Conservation (phyloP, 1,140 invertebrate species). For the Trachymyrmex septentrionalis region DNA sequence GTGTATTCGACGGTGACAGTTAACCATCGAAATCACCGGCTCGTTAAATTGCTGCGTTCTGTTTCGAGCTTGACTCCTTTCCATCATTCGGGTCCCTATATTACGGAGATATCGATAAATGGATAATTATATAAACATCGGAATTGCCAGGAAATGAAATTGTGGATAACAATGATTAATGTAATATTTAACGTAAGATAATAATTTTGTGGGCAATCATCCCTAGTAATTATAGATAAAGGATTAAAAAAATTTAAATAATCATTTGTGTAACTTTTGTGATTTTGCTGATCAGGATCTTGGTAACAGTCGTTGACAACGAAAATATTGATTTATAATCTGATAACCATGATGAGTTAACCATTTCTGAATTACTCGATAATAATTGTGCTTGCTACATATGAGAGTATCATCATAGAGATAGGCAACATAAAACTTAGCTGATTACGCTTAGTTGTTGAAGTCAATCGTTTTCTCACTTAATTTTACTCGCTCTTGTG, state of each 20-base stretch:
- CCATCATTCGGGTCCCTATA: not conserved
- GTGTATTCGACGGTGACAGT: constrained; percentile 8
- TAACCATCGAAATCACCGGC: not conserved
- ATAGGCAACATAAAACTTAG: not conserved
- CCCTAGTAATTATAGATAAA: too few relatives aligned
- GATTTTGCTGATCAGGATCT: too few relatives aligned
- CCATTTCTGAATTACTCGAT: not conserved
- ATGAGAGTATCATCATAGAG: not conserved
- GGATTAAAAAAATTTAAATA: too few relatives aligned
- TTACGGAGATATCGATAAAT: not conserved
- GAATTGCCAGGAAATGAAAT: not conserved
- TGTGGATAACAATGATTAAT: constrained; percentile 8
- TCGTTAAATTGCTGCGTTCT: not conserved
- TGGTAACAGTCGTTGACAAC: too few relatives aligned
- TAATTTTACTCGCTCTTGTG: not conserved
- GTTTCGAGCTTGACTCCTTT: not conserved
- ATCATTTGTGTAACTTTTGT: too few relatives aligned
- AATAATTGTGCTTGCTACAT: not conserved
- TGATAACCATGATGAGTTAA: too few relatives aligned
- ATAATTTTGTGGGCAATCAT: not conserved
- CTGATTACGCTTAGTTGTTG: not conserved
- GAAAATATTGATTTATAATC: not conserved
- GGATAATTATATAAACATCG: not conserved
- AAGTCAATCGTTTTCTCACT: not conserved
- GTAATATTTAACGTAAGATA: not conserved